Evolutionary conservation across 2,113 vertebrate species (phyloP), one percentile per base, ranked within the genome.

Genomic region (Xenopus laevis): DNA sequence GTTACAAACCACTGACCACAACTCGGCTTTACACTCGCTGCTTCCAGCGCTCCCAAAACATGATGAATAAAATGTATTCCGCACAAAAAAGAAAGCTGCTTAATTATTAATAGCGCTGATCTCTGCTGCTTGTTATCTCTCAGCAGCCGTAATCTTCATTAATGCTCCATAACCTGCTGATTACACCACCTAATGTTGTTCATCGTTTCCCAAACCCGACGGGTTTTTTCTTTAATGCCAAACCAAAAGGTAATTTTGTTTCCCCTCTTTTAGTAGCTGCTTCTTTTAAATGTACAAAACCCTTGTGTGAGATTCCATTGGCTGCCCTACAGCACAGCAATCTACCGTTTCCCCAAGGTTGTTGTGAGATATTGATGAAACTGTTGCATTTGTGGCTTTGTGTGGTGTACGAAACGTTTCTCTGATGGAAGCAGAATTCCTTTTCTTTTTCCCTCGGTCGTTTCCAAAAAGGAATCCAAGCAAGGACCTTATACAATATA

Each of bases 301-400:
- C 93, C 94, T 93, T 90, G 93, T 95, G 93, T 96, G 93, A 94
- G 89, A 86, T 89, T 95, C 95, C 95, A 97, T 98, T 98, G 96
- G 93, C 91, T 91, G 92, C 91, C 93, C 90, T 90, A 89, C 90
- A 93, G 93, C 91, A 89, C 86, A 91, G 95, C 95, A 95, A 86
- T 93, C 95, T 96, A 93, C 92, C 87, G 93, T 93, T 92, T 96
- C 95, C 96, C 93, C 67, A 88, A 93, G 94, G 95, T 95, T 90
- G 94, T 95, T 92, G 92, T 98, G 93, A 98, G 98, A 98, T 98
- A 98, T 98, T 98, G 95, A 98, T 98, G 91, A 91, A 94, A 89
- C 83, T 85, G 86, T 86, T 87, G 89, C 89, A 90, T 91, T 89
- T 88, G 91, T 88, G 90, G 89, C 88, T 91, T 92, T 87, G 89